Evolutionary conservation across 2,797 vertebrate genomes (phyloP).

Genomic region (Silurus lanzhouensis): DNA sequence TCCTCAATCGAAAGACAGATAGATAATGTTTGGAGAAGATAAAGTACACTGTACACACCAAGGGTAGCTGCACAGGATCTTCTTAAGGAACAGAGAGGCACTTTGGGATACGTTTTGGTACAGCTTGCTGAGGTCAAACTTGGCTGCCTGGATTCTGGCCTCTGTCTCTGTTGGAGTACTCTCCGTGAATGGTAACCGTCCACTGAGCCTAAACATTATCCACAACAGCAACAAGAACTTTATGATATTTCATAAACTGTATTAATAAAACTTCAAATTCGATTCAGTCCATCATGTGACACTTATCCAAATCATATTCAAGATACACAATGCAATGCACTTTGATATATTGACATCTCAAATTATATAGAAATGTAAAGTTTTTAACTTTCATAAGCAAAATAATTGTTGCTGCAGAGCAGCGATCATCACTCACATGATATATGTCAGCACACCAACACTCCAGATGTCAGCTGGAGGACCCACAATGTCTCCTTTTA

Average conservation of each 20-base stretch:
- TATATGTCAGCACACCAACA: slow-evolving; percentile 86
- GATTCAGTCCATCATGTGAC: not conserved
- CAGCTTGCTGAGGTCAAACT: slow-evolving; percentile 93
- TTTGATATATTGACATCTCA: not conserved
- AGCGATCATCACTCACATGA: slow-evolving; percentile 86
- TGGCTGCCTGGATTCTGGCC: slow-evolving; percentile 87
- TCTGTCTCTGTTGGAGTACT: slow-evolving; percentile 85
- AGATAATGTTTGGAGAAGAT: not conserved
- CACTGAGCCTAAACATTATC: slow-evolving; percentile 83
- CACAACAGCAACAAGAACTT: slow-evolving; percentile 8
- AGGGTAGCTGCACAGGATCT: slow-evolving; percentile 91
- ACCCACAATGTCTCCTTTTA: slow-evolving; percentile 94
- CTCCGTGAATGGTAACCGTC: slow-evolving; percentile 88
- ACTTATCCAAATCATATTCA: not conserved
- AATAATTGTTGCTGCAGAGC: not conserved
- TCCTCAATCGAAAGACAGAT: not conserved
- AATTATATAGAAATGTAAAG: too few species aligned
- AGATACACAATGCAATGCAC: not conserved
- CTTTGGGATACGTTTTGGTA: slow-evolving; percentile 98
- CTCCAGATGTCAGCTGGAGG: slow-evolving; percentile 97
- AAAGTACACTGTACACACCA: slow-evolving; percentile 79
- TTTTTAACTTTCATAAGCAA: too few species aligned
- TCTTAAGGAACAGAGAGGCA: slow-evolving; percentile 94
- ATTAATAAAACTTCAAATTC: not conserved
- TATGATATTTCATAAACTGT: not conserved